Percentiles rank a stretch among this genome's conserved stretches.
Evolutionary conservation across 2,113 vertebrate genomes (phyloP).

Genomic region (Helogale parvula): DNA sequence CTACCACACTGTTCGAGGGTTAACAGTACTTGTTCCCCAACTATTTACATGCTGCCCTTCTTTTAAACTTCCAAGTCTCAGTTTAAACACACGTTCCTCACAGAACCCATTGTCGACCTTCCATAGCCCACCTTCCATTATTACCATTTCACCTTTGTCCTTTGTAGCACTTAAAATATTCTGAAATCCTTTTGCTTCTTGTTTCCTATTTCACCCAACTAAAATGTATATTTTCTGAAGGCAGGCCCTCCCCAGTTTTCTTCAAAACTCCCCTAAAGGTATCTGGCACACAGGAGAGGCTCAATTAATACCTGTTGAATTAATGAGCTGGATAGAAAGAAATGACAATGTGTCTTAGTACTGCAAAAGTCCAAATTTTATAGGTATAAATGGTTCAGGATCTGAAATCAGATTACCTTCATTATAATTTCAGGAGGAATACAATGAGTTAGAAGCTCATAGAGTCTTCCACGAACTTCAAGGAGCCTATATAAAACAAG

Average conservation of each 20-base stretch:
- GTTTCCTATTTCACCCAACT: not conserved
- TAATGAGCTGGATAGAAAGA: not conserved
- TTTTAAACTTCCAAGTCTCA: not conserved
- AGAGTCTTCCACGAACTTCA: conserved; percentile 95
- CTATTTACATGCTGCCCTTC: not conserved
- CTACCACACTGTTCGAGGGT: not conserved
- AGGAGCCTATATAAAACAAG: conserved; percentile 89
- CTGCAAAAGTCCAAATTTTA: not conserved
- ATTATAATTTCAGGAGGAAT: conserved; percentile 98
- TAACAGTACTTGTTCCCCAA: not conserved
- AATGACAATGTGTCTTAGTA: not conserved
- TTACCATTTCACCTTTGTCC: not conserved
- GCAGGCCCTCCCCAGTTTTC: not conserved
- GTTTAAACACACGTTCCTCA: not conserved
- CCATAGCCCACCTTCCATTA: not conserved
- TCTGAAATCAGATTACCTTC: conserved; percentile 88
- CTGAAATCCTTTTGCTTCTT: not conserved
- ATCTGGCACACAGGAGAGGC: not conserved
- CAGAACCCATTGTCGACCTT: not conserved
- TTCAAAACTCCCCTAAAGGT: not conserved
- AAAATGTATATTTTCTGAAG: not conserved
- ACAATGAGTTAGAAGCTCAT: conserved; percentile 97
- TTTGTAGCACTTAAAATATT: not conserved
- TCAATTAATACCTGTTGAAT: not conserved
- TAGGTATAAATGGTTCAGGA: not conserved